These are phyloP conservation scores for Molothrus aeneus DNA, from an alignment of 2,797 vertebrate genomes.

Conservation along the genomic window DNA sequence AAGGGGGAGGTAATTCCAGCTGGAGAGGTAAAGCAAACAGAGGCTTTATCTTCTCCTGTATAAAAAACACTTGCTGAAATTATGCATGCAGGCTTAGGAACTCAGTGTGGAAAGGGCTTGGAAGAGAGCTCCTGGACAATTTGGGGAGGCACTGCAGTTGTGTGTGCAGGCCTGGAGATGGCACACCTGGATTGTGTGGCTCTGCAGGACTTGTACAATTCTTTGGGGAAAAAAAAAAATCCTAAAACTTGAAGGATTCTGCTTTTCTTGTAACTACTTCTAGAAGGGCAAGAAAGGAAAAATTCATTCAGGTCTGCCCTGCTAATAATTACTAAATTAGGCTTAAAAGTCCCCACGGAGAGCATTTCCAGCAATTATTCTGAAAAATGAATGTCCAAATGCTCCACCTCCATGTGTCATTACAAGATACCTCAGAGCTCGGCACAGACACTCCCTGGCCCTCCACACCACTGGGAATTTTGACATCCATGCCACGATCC, in stretches of 20 bases:
- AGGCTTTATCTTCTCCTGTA: slow-evolving; percentile 32
- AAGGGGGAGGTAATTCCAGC: slow-evolving; percentile 57
- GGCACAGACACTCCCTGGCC: background rate
- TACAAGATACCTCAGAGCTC: background rate
- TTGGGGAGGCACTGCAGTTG: background rate
- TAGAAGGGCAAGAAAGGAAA: background rate
- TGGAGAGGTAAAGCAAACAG: slow-evolving; percentile 59
- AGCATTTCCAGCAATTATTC: background rate
- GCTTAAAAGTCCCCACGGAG: background rate
- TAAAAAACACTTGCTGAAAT: slow-evolving; percentile 73
- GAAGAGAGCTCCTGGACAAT: background rate
- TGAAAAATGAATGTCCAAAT: background rate
- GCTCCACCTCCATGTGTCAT: fast-evolving
- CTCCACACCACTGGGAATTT: background rate
- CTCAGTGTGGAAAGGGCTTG: background rate
- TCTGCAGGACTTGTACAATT: background rate
- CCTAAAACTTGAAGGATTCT: background rate
- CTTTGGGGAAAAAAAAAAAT: fast-evolving
- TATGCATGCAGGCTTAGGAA: slow-evolving; percentile 69
- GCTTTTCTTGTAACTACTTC: background rate
- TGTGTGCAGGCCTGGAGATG: slow-evolving; percentile 36
- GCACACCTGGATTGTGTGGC: slow-evolving; percentile 26
- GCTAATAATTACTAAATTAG: background rate
- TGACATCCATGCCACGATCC: too few species aligned
- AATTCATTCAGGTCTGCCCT: background rate